Evolutionary conservation across 2,888 invertebrate genomes (phyloP).

Genomic region (Apamea monoglypha): DNA sequence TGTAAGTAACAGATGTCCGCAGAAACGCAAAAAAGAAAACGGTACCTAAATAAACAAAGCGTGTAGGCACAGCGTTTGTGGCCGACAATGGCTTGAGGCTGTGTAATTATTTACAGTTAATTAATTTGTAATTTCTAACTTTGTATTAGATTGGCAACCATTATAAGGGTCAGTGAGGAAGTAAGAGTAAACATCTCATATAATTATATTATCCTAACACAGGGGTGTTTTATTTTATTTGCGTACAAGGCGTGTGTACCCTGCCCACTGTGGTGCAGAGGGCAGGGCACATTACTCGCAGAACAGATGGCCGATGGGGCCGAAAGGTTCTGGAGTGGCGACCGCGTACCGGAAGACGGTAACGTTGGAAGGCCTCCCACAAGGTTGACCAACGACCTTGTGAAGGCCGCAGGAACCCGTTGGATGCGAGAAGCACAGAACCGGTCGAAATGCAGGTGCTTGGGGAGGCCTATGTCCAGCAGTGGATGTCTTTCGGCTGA

Average conservation of each 20-base stretch:
- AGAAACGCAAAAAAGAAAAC: background rate
- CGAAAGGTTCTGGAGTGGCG: too few relatives aligned
- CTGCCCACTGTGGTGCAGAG: too few relatives aligned
- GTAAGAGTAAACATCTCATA: background rate
- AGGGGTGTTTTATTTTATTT: background rate
- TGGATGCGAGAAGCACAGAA: too few relatives aligned
- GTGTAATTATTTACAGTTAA: slow-evolving; percentile 26
- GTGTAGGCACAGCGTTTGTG: slow-evolving; percentile 10
- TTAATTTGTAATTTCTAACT: slow-evolving; percentile 20
- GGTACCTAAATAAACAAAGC: slow-evolving; percentile 2
- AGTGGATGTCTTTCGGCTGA: too few relatives aligned
- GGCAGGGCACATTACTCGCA: too few relatives aligned
- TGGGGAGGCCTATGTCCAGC: too few relatives aligned
- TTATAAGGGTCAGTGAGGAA: background rate
- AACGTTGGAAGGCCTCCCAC: too few relatives aligned
- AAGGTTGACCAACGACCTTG: too few relatives aligned
- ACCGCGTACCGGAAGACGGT: too few relatives aligned
- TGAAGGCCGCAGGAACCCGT: too few relatives aligned
- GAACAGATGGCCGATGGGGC: too few relatives aligned
- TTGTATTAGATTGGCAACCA: background rate
- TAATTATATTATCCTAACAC: background rate
- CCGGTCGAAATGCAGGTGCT: too few relatives aligned
- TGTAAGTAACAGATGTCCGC: background rate
- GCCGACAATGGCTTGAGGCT: slow-evolving; percentile 31
- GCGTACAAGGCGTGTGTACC: background rate